These are phyloP conservation scores for Dicentrarchus labrax DNA, from an alignment of 2,113 vertebrate species.

Conservation along the genomic window DNA sequence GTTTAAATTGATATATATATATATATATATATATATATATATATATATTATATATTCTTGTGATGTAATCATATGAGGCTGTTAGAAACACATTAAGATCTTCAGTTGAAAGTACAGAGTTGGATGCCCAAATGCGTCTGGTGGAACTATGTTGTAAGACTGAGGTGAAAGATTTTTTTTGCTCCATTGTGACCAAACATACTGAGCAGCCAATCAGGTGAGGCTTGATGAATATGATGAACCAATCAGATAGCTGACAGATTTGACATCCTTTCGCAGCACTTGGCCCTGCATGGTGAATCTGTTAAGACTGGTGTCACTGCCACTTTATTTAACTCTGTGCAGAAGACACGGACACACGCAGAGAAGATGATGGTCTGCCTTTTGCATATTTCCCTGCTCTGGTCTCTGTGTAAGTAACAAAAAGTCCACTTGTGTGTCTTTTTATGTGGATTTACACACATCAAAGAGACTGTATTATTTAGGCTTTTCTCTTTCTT, in stretches of 20 bases:
- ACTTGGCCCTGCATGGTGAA: too few relatives aligned
- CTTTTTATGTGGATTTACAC: background rate
- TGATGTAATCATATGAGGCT: too few relatives aligned
- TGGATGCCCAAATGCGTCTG: too few relatives aligned
- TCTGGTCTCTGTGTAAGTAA: constrained; percentile 31
- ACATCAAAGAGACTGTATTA: too few relatives aligned
- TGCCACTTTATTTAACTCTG: background rate
- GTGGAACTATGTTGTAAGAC: too few relatives aligned
- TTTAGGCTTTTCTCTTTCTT: background rate
- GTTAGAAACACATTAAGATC: too few relatives aligned
- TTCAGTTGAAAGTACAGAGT: too few relatives aligned
- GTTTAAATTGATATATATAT: too few relatives aligned
- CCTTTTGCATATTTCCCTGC: background rate
- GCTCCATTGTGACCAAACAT: too few relatives aligned
- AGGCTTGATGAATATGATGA: background rate
- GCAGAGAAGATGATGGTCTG: background rate
- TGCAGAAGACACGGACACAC: background rate
- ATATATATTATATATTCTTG: too few relatives aligned
- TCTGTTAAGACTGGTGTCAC: background rate
- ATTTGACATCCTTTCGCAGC: background rate
- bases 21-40: too few relatives aligned
- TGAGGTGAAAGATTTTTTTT: too few relatives aligned
- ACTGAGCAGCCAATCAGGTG: background rate
- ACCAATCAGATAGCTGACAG: background rate
- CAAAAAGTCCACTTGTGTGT: background rate